Evolutionary conservation across 2,888 invertebrate genomes (phyloP), one percentile per base, ranked within the genome.

Genomic region (Cactoblastis cactorum): DNA sequence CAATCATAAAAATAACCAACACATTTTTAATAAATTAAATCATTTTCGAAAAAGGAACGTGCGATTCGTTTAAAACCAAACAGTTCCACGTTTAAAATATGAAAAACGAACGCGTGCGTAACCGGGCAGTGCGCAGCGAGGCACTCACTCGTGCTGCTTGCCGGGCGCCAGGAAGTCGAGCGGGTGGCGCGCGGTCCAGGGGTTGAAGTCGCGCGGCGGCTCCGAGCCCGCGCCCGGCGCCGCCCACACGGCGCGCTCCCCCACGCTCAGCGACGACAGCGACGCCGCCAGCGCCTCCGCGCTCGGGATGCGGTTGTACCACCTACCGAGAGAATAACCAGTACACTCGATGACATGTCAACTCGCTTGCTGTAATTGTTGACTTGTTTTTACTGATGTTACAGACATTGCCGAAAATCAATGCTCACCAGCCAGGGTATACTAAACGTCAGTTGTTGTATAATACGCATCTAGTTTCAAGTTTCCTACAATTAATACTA

Each of bases 141-240:
- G n/a, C n/a, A 74, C 76, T 80, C 73, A 82, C 78, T 74, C 67
- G 43, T 61, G 57, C 45, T 68, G 56, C 65, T 77, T 73, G 54
- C 58, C 66, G 53, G 70, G 73, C 50, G 74, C 63, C 57, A 83
- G 75, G 67, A 82, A 81, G 67, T 78, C 83, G 57, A 87, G 72
- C 55, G 87, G 88, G 54, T 82, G 81, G 19, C 72, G 75, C 50
- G 81, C 76, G 5, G 87, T 87, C 87, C 87, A 88, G 9, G 82
- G 83, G 71, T 88, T 86, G 72, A 83, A 88, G 65, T 80, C 78
- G 22, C 63, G 65, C 47, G 61, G 43, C 66, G 65, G 49, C 38
- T 52, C 48, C 37, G 43, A 59, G 37, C 11, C 43, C 6, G 12
- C 55, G 50, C 37, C 49, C 34, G 56, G 50, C 47, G 76, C 74